phyloP scores from a whole-genome alignment of 2,888 invertebrate species.

The Hoplodrina ambigua region DNA sequence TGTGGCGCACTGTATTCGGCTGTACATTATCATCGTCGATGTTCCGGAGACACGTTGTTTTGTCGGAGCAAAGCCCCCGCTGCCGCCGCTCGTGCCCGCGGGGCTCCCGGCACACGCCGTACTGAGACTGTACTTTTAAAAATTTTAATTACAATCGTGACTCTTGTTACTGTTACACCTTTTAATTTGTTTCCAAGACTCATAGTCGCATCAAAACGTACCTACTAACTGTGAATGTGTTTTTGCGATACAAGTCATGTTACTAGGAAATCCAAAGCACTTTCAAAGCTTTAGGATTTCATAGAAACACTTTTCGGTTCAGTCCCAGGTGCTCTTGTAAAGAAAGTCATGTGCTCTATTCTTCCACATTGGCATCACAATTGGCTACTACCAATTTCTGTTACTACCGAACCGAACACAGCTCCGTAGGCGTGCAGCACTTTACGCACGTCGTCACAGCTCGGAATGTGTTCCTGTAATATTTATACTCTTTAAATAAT shows the following conservation, averaged over 20 bases:
- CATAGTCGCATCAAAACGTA: not conserved
- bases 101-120: not conserved
- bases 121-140: conserved; percentile 25
- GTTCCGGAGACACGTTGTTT: conserved; percentile 16
- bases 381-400: not conserved
- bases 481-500: not conserved
- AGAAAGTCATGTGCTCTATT: not conserved
- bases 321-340: not conserved
- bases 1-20: conserved; percentile 18
- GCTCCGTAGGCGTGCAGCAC: too few relatives aligned
- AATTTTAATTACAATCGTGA: conserved; percentile 48
- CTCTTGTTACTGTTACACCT: not conserved
- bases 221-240: not conserved
- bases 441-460: too few relatives aligned
- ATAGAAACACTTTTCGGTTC: not conserved
- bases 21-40: conserved; percentile 32
- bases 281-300: not conserved
- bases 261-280: not conserved
- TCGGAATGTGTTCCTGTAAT: not conserved
- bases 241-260: not conserved
- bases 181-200: conserved; percentile 6
- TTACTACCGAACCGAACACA: not conserved
- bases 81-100: conserved; percentile 1
- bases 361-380: too few relatives aligned
- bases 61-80: conserved; percentile 6